Base-by-base conservation (phyloP, 2,113 vertebrate species). In the Nycticebus coucang region DNA sequence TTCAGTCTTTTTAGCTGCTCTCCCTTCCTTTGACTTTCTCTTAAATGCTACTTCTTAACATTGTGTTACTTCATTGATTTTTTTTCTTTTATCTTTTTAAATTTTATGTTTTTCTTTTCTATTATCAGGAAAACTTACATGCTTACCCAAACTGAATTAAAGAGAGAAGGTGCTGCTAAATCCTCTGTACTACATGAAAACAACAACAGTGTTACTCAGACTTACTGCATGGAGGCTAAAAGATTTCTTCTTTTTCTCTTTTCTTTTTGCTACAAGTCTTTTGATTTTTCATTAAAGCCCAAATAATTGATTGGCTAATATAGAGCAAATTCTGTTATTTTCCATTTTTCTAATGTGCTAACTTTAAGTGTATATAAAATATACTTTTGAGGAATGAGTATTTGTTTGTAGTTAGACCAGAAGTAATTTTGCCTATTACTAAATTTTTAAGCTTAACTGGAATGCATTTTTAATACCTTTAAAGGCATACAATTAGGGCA, bases 11-110 rank as follows among this genome's bases (percentile, higher is more conserved):
- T 98, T 98, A 98, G 97, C 95, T 96, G 75, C 87, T 98, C 96
- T 97, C 96, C 83, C 93, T 96, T 97, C 89, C 97, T 98, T 98
- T 98, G 98, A 98, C 98, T 98, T 98, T 84, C 94, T 97, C 95
- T 98, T 98, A 98, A 98, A 97, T 50, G 59, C 97, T 98, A 89
- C 95, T 97, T 97, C 96, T 97, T 98, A 98, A 98, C 97, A 97
- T 95, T 97, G 95, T 98, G 92, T 97, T 98, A 96, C 96, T 98
- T 94, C 94, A 98, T 97, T 97, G 97, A 97, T 97, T 98, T 97
- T 95, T 97, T 93, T 97, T 57, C 85, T 96, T 97, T 97, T 98
- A 93, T 97, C 96, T 97, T 97, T 96, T 93, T 66, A 82, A 97
- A 78, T 96, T 97, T 97, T 95, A 94, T 2, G 13, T 97, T 98